Conservation (phyloP, 2,113 vertebrate genomes). For the Diphyllodes magnificus region DNA sequence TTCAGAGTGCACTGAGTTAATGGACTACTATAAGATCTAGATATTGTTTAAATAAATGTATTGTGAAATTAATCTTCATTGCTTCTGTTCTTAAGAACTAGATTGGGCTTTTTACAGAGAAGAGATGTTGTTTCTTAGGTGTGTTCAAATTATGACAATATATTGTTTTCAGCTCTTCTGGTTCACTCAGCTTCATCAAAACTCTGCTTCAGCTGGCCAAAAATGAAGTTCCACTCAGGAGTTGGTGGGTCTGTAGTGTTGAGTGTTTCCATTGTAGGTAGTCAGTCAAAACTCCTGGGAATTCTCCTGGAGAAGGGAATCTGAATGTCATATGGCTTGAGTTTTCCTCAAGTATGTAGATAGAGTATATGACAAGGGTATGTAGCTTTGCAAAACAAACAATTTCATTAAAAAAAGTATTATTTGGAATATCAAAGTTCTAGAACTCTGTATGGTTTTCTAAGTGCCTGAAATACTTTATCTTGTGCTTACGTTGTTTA, state of each 20-base stretch:
- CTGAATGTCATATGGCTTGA: background rate
- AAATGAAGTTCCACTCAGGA: background rate
- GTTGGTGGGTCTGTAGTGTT: accelerated
- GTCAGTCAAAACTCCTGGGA: background rate
- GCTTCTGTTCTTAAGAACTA: background rate
- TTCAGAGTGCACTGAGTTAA: background rate
- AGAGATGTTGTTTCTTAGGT: background rate
- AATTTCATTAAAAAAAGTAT: background rate
- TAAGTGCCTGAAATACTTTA: background rate
- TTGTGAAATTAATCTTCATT: background rate
- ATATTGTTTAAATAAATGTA: background rate
- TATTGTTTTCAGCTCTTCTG: background rate
- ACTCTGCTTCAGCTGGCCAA: background rate
- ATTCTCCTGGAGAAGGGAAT: background rate
- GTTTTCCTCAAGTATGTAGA: background rate
- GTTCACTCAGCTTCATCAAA: background rate
- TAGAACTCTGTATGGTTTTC: background rate
- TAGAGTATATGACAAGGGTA: background rate
- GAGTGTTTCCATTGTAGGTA: background rate
- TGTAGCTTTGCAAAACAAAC: background rate
- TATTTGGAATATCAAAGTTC: background rate
- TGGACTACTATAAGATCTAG: background rate
- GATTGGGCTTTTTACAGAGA: background rate
- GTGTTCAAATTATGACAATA: background rate
- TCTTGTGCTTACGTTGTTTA: background rate